phyloP scores from a whole-genome alignment of 2,113 vertebrate species.

The Urocitellus parryii region DNA sequence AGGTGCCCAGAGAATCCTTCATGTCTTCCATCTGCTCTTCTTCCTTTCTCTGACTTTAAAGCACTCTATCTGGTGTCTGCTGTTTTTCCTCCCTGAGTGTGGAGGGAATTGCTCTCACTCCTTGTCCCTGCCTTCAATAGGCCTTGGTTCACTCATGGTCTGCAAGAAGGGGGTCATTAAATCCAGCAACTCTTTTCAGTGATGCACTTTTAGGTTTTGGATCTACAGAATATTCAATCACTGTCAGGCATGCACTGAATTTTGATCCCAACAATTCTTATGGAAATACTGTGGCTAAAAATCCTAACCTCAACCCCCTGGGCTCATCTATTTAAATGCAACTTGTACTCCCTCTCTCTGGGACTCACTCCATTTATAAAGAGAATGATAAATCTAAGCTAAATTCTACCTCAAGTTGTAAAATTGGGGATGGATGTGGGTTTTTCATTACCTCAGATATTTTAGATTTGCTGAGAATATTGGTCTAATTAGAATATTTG shows the following conservation, averaged over 20 bases:
- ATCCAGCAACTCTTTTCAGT: background rate
- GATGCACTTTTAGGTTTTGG: background rate
- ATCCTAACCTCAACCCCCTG: background rate
- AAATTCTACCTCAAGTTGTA: background rate
- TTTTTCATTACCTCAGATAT: background rate
- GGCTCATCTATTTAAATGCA: background rate
- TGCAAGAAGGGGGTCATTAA: background rate
- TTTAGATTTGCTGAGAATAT: background rate
- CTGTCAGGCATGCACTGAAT: background rate
- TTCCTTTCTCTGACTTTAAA: background rate
- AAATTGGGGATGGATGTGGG: background rate
- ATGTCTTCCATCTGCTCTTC: background rate
- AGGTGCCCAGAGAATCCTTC: background rate
- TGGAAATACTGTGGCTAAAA: constrained; percentile 9
- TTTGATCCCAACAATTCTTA: background rate
- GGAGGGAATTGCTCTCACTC: background rate
- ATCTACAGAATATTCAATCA: background rate
- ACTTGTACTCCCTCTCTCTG: background rate
- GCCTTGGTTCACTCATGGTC: background rate
- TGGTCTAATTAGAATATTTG: background rate
- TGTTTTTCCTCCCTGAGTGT: background rate
- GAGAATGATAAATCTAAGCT: background rate
- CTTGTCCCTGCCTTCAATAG: background rate
- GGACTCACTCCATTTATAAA: background rate
- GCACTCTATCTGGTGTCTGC: background rate